Percentiles rank a stretch among this genome's conserved stretches.
phyloP scores from a whole-genome alignment of 2,113 vertebrate species.

The Choloepus hoffmanni region DNA sequence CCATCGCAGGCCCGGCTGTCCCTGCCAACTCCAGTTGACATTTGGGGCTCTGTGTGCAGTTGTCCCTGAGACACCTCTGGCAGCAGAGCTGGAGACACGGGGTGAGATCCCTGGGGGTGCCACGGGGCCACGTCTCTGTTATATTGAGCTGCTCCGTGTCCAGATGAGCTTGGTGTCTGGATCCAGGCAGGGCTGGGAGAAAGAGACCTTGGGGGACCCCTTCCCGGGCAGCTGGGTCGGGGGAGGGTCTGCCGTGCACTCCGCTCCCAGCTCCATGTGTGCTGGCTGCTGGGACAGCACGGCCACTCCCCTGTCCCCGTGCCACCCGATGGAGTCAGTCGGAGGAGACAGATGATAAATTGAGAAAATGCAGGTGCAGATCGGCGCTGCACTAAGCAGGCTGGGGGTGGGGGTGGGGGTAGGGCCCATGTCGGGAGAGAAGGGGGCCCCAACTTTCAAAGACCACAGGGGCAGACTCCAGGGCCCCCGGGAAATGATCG shows the following conservation, averaged over 20 bases:
- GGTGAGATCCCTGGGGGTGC: not conserved
- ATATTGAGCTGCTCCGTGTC: not conserved
- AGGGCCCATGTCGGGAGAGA: too few relatives aligned
- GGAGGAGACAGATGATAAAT: not conserved
- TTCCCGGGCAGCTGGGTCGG: too few relatives aligned
- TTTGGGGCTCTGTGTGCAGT: not conserved
- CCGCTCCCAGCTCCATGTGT: too few relatives aligned
- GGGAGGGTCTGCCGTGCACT: too few relatives aligned
- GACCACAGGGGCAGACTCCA: too few relatives aligned
- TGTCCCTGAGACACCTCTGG: not conserved
- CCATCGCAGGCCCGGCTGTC: not conserved
- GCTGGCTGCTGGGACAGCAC: not conserved
- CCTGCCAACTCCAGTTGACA: not conserved
- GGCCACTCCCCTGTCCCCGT: not conserved
- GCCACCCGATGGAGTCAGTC: not conserved
- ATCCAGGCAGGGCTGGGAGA: not conserved
- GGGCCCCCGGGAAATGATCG: not conserved
- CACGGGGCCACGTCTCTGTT: not conserved
- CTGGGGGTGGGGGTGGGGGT: not conserved
- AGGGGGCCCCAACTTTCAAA: not conserved
- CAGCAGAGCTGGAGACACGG: not conserved
- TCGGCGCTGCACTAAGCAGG: not conserved
- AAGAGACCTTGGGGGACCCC: not conserved
- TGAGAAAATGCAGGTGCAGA: too few relatives aligned
- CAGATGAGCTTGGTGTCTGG: not conserved